Evolutionary conservation across 2,888 invertebrate species (phyloP).

Genomic region (Theodoxus fluviatilis): DNA sequence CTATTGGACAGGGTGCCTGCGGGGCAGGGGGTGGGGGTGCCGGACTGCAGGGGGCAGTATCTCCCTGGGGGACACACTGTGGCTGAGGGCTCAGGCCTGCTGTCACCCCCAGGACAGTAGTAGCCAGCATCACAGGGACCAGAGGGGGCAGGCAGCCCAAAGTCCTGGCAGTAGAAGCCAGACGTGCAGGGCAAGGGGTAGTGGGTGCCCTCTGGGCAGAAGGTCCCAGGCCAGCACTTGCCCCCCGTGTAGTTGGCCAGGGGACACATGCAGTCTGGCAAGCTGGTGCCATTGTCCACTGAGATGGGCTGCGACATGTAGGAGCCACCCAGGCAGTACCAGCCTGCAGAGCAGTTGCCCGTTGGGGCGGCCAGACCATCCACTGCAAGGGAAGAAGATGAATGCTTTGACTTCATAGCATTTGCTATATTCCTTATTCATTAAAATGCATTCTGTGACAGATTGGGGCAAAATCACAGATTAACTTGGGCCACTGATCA

Average conservation of each 20-base stretch:
- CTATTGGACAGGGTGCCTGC: constrained; percentile 55
- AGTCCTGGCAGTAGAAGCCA: constrained; percentile 54
- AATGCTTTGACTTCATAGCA: background rate
- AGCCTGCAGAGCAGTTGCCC: constrained; percentile 59
- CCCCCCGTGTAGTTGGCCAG: constrained; percentile 59
- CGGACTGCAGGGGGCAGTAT: constrained; percentile 53
- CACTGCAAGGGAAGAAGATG: constrained; percentile 40
- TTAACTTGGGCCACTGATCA: too few relatives aligned
- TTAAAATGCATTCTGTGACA: too few relatives aligned
- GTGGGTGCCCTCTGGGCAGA: constrained; percentile 53
- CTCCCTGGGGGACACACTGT: constrained; percentile 47
- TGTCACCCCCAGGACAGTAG: constrained; percentile 54
- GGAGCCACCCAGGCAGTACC: constrained; percentile 60
- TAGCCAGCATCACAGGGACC: constrained; percentile 56
- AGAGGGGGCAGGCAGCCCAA: constrained; percentile 48
- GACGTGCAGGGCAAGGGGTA: constrained; percentile 56
- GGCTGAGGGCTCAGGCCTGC: constrained; percentile 45
- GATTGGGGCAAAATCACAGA: background rate
- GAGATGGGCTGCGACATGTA: constrained; percentile 47
- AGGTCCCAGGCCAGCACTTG: constrained; percentile 60
- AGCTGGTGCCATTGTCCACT: constrained; percentile 45
- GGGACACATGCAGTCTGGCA: constrained; percentile 55
- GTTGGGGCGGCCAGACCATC: constrained; percentile 52
- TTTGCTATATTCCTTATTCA: background rate
- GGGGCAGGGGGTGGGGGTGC: constrained; percentile 55